Conservation (phyloP, 2,113 vertebrate genomes). For the Sapayoa aenigma region DNA sequence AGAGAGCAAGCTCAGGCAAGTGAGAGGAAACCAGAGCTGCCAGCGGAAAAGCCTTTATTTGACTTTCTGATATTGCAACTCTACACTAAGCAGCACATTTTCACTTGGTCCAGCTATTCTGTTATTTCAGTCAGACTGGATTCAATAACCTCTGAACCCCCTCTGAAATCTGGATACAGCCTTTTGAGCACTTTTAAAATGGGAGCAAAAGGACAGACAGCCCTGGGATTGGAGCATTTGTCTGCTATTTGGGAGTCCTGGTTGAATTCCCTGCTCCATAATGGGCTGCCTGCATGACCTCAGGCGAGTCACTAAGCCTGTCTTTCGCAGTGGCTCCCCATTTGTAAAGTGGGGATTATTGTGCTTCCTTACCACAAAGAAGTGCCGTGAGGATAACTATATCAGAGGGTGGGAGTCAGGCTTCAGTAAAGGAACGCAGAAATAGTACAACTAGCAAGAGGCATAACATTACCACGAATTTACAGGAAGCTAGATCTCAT, state of each 20-base stretch:
- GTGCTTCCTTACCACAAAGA: conserved; percentile 5
- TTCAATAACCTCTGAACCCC: conserved; percentile 54
- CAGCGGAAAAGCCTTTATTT: conserved; percentile 35
- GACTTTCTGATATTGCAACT: conserved; percentile 54
- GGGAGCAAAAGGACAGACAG: neutral
- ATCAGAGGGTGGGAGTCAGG: neutral
- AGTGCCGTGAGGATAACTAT: neutral
- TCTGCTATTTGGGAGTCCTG: neutral
- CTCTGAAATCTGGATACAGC: conserved; percentile 18
- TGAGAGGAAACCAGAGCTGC: conserved; percentile 19
- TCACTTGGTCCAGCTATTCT: conserved; percentile 20
- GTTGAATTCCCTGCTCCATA: neutral
- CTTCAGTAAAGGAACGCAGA: neutral
- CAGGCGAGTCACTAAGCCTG: conserved; percentile 9
- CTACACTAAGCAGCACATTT: conserved; percentile 30
- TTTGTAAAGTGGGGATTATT: conserved; percentile 19
- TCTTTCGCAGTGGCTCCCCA: neutral
- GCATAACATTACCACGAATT: neutral
- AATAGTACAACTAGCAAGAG: neutral
- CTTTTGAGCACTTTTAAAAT: conserved; percentile 1
- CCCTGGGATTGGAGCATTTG: neutral
- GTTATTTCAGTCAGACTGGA: conserved; percentile 48
- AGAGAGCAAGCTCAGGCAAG: neutral
- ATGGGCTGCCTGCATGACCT: conserved; percentile 9
- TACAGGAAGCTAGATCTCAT: neutral